Base-by-base conservation (phyloP, 1,140 invertebrate species). In the Thaumetopoea pityocampa region DNA sequence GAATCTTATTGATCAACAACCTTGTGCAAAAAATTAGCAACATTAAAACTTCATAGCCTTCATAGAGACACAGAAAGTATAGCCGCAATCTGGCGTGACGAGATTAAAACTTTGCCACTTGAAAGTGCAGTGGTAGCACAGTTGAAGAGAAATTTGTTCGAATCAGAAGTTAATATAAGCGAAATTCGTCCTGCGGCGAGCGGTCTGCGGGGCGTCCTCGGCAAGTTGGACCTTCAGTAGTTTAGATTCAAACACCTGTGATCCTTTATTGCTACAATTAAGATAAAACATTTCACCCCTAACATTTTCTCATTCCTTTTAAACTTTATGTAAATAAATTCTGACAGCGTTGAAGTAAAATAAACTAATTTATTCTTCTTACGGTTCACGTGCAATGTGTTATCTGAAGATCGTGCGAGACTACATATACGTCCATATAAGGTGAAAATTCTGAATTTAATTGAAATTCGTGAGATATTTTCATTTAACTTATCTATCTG, bases 81-180 rank as follows among this genome's bases (percentile, higher is more conserved):
- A 43, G 40, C 50, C 52, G 33, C 47, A 53, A 58, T 37, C 41
- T 37, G 37, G 33, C 26, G n/a, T n/a, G 62, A 67, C 65, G 59
- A 66, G 59, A 76, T 79, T 79, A 79, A 72, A 79, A 79, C 71
- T 79, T 73, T 66, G 50, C 64, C 63, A 73, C 65, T 76, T 76
- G 55, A 65, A 67, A 77, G 66, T 77, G 63, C 65, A 73, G 59
- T 77, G 70, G 67, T 58, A 61, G 54, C 56, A 46, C 56, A 52
- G 51, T 58, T 60, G 53, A 62, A 73, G 58, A 67, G 59, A 71
- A 73, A 76, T 78, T 70, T 66, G 71, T 67, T 67, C 61, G 38
- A 53, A 63, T 59, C 71, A 76, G 77, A 80, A 78, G 69, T 81
- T 76, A 76, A 77, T 73, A 74, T 72, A 74, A 77, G 65, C 66